Conservation (phyloP, 2,113 vertebrate species). For the Ornithorhynchus anatinus region DNA sequence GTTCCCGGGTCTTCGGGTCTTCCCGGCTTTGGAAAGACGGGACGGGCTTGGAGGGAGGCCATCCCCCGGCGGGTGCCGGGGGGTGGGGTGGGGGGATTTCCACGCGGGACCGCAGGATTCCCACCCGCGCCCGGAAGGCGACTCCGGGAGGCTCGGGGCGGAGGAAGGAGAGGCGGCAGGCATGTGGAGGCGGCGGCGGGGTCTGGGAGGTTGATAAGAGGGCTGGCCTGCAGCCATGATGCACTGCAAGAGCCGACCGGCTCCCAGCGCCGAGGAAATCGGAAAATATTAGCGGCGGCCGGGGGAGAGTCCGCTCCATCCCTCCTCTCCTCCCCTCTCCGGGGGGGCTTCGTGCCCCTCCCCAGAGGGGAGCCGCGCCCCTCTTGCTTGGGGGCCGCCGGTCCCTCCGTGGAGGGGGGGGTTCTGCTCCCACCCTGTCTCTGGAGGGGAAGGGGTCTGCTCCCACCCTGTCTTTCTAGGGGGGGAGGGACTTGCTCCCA, state of each 20-base stretch:
- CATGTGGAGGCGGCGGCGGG: conserved; percentile 17
- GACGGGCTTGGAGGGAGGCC: background rate
- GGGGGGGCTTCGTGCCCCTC: too few relatives aligned
- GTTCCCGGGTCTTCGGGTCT: too few relatives aligned
- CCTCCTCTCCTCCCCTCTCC: background rate
- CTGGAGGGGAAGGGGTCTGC: too few relatives aligned
- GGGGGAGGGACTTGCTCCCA: too few relatives aligned
- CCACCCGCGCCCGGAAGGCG: too few relatives aligned
- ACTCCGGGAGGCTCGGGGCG: background rate
- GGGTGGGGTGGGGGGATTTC: background rate
- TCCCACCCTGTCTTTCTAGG: too few relatives aligned
- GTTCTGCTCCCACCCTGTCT: too few relatives aligned
- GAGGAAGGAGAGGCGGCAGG: background rate
- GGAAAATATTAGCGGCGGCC: conserved; percentile 1
- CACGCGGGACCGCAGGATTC: background rate
- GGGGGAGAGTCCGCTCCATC: too few relatives aligned
- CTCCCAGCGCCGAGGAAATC: conserved; percentile 9
- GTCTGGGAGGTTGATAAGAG: conserved; percentile 30
- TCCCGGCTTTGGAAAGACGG: too few relatives aligned
- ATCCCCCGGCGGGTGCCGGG: background rate
- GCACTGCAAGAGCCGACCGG: conserved; percentile 43
- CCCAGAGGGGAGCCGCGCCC: too few relatives aligned
- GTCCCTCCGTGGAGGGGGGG: too few relatives aligned
- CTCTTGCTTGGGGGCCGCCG: too few relatives aligned
- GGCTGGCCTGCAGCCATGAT: conserved; percentile 37